Conservation (phyloP, 2,113 vertebrate genomes). For the Fulmarus glacialis region DNA sequence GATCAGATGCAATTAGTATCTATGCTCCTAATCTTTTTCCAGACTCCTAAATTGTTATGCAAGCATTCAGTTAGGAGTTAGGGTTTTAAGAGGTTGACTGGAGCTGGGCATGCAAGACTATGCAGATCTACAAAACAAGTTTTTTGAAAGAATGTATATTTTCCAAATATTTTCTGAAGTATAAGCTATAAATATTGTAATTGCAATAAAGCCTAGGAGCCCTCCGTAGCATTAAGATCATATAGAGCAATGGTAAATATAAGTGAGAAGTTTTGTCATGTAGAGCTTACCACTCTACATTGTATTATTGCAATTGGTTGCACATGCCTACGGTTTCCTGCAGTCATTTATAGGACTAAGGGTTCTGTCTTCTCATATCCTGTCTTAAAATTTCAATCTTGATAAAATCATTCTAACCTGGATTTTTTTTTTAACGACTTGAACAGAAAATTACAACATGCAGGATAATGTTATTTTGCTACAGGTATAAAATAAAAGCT, state of each 20-base stretch:
- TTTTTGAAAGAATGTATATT: background rate
- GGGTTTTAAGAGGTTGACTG: background rate
- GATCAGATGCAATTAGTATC: background rate
- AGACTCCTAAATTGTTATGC: background rate
- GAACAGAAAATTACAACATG: background rate
- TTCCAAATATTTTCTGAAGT: background rate
- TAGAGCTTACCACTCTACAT: background rate
- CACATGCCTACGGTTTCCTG: background rate
- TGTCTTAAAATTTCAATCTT: background rate
- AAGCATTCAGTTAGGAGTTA: background rate
- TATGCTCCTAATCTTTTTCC: background rate
- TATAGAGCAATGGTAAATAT: background rate
- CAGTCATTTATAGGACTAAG: background rate
- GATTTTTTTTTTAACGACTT: background rate
- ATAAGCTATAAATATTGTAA: background rate
- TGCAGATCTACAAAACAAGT: background rate
- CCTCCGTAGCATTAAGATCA: background rate
- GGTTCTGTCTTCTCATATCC: background rate
- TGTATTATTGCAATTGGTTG: background rate
- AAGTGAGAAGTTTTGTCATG: background rate
- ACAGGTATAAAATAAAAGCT: background rate
- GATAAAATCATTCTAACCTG: background rate
- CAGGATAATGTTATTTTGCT: background rate
- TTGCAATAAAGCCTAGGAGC: background rate
- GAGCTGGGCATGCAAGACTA: background rate